Conservation (phyloP, 2,113 vertebrate genomes). For the Leucopternis melanops region DNA sequence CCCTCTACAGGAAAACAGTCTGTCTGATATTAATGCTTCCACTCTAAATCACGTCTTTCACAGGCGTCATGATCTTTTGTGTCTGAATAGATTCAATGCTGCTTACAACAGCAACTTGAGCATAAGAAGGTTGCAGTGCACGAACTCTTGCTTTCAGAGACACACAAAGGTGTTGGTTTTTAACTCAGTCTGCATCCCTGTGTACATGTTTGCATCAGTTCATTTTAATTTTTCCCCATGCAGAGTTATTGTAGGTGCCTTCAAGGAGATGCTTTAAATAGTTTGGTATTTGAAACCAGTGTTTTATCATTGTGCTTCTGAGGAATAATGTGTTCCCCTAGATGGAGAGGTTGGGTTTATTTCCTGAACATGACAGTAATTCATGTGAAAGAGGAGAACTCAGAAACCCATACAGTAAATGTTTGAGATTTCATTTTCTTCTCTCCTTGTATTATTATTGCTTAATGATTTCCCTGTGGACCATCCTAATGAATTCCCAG, state of each 20-base stretch:
- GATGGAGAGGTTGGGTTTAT: neutral
- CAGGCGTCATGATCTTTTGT: neutral
- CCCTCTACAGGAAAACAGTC: neutral
- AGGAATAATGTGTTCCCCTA: neutral
- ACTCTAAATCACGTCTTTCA: neutral
- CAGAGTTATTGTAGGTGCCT: neutral
- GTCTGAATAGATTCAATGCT: neutral
- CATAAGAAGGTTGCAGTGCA: too few relatives aligned
- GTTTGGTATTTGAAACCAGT: neutral
- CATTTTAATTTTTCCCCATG: neutral
- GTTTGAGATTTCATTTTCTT: neutral
- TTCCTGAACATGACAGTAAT: neutral
- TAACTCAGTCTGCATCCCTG: rapidly evolving
- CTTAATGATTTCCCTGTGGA: neutral
- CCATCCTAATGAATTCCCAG: neutral
- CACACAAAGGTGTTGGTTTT: neutral
- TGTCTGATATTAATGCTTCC: neutral
- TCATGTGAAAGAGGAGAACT: neutral
- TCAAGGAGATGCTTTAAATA: neutral
- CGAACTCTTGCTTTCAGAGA: neutral
- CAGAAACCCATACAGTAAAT: neutral
- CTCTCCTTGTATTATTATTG: neutral
- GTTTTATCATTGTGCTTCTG: neutral
- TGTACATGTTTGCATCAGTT: neutral
- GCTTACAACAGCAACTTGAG: neutral